These are phyloP conservation scores for Chionomys nivalis DNA, from an alignment of 2,113 vertebrate species.

Conservation along the genomic window DNA sequence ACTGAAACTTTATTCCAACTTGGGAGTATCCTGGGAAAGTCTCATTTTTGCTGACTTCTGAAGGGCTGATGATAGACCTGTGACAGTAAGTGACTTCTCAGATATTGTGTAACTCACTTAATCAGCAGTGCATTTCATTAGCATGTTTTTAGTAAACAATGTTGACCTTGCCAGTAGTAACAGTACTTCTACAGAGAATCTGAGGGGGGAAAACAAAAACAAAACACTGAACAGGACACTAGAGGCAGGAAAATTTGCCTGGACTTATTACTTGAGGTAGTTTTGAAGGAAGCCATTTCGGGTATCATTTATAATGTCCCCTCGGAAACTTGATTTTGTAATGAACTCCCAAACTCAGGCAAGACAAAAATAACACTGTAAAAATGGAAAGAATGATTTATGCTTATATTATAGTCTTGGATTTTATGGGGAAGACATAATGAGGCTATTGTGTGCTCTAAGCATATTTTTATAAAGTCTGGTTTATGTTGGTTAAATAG, in stretches of 20 bases:
- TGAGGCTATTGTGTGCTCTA: neutral
- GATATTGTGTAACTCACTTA: neutral
- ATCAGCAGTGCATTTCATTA: neutral
- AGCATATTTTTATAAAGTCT: conserved; percentile 55
- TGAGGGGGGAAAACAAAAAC: neutral
- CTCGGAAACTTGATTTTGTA: conserved; percentile 58
- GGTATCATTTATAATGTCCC: neutral
- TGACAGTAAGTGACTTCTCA: conserved; percentile 53
- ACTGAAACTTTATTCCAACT: conserved; percentile 47
- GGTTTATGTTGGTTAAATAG: conserved; percentile 38
- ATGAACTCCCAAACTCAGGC: conserved; percentile 20
- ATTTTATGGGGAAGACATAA: conserved; percentile 41
- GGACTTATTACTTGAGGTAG: conserved; percentile 41
- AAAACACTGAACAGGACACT: conserved; percentile 4
- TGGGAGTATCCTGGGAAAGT: conserved; percentile 6
- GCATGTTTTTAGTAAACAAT: neutral
- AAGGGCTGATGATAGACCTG: neutral
- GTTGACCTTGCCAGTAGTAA: neutral
- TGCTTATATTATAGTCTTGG: neutral
- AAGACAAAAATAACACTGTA: conserved; percentile 48
- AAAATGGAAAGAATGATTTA: conserved; percentile 51
- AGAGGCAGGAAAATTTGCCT: neutral
- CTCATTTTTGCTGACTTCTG: conserved; percentile 26
- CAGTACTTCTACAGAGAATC: neutral
- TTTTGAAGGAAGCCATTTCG: conserved; percentile 25